Evolutionary conservation across 2,797 vertebrate genomes (phyloP).

Genomic region (Epinephelus coioides): DNA sequence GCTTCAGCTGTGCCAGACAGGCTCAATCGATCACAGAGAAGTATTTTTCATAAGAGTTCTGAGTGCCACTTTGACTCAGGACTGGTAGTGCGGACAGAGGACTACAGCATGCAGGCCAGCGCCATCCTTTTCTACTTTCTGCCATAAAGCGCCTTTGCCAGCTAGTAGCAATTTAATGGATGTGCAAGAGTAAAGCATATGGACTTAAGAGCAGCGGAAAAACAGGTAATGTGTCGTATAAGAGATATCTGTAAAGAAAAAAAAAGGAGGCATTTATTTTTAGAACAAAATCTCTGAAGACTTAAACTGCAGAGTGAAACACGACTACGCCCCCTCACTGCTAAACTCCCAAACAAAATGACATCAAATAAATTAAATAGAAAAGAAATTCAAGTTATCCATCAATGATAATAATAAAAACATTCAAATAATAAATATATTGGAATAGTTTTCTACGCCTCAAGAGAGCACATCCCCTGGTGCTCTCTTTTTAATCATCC

Average conservation of each 20-base stretch:
- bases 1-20: slow-evolving; percentile 69
- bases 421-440: slow-evolving; percentile 80
- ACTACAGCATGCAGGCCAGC: slow-evolving; percentile 72
- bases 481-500: slow-evolving; percentile 35
- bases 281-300: slow-evolving; percentile 58
- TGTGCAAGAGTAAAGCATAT: slow-evolving; percentile 73
- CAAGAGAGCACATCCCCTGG: slow-evolving; percentile 61
- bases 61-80: slow-evolving; percentile 71
- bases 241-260: slow-evolving; percentile 61
- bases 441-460: slow-evolving; percentile 62
- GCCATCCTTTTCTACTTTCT: slow-evolving; percentile 68
- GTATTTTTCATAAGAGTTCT: slow-evolving; percentile 79
- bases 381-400: slow-evolving; percentile 82
- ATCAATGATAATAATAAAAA: slow-evolving; percentile 71
- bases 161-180: slow-evolving; percentile 68
- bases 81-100: slow-evolving; percentile 58
- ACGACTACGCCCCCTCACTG: slow-evolving; percentile 66
- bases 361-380: slow-evolving; percentile 79
- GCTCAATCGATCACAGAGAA: slow-evolving; percentile 77
- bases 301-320: slow-evolving; percentile 63
- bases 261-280: slow-evolving; percentile 64
- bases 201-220: slow-evolving; percentile 72
- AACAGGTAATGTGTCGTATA: slow-evolving; percentile 60
- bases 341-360: slow-evolving; percentile 63
- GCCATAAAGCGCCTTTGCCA: slow-evolving; percentile 67